Base-by-base conservation (phyloP, 1,140 invertebrate genomes). In the Schmidtea mediterranea region DNA sequence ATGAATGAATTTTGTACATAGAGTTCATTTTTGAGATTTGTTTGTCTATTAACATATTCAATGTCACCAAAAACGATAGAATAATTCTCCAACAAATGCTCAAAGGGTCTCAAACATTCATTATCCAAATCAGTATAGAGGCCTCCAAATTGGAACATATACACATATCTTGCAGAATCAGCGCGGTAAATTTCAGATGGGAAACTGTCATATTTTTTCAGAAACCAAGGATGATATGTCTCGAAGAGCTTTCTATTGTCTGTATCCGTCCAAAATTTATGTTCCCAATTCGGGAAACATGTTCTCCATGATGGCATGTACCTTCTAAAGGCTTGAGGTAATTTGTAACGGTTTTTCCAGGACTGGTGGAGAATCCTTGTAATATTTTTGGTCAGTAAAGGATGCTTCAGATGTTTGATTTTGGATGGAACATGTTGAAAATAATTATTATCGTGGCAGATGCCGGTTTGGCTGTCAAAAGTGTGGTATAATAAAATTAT, bases 211-310 rank as follows among this genome's bases (percentile, higher is more conserved):
- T 49, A 53, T 1, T 49, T 24, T 36, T 13, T 2, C 9, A 48
- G 5, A 32, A 26, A 51, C 39, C 52, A n/a, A 23, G 52, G 52
- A 49, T 38, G 51, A 18, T 39, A 37, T 40, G 9, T 48, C 19
- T 16, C 12, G 13, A 53, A 13, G 8, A 53, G 38, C n/a, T 38
- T 32, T 15, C 43, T 9, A 15, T 22, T n/a, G 23, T 51, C 39
- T 38, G 51, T 40, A 19, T 48, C 45, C 5, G 52, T 51, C 52
- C 52, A 53, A 24, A 52, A 51, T 46, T 50, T 43, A 36, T 53
- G 40, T 36, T 53, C 23, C 52, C 52, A 52, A 12, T 37, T 21
- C 9, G 43, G 52, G 21, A 54, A 24, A 2, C 13, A 15, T 15
- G 23, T 18, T 15, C 15, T n/a, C 52, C 52, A 52, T 6, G 40